A percentile compares a stretch with the other conserved stretches of the same genome.
These are phyloP conservation scores for Pachypsylla venusta DNA, from an alignment of 1,140 invertebrate genomes.

Conservation along the genomic window DNA sequence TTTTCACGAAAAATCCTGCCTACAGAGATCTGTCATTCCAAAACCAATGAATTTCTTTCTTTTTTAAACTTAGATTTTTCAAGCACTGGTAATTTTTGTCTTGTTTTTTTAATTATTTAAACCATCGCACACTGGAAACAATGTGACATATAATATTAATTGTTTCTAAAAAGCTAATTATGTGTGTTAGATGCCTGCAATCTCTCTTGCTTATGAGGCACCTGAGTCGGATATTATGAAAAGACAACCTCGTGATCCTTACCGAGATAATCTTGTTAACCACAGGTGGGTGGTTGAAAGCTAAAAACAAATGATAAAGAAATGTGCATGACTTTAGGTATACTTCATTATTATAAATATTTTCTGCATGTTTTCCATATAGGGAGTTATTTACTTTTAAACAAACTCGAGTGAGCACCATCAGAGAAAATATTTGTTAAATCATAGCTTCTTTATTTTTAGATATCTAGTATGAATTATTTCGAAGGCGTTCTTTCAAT, in stretches of 20 bases:
- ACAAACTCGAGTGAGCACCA: background rate
- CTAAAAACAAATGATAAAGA: too few relatives aligned
- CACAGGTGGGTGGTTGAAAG: slow-evolving; percentile 61
- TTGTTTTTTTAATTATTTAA: background rate
- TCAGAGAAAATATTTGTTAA: background rate
- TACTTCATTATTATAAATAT: too few relatives aligned
- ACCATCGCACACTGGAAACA: background rate
- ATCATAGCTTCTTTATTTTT: background rate
- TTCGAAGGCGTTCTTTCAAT: too few relatives aligned
- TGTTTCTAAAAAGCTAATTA: background rate
- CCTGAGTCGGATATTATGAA: slow-evolving; percentile 99
- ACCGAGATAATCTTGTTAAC: slow-evolving; percentile 95
- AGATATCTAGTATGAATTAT: too few relatives aligned
- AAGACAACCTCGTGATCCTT: slow-evolving; percentile 86
- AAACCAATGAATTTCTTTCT: too few relatives aligned
- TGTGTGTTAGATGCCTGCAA: slow-evolving; percentile 72
- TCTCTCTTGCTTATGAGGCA: slow-evolving; percentile 95
- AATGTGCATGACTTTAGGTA: too few relatives aligned
- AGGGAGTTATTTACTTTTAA: background rate
- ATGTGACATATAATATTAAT: background rate
- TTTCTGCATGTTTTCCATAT: background rate
- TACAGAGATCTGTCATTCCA: too few relatives aligned
- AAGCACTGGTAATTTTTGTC: background rate
- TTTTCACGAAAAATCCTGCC: too few relatives aligned
- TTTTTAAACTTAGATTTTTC: too few relatives aligned